phyloP scores from a whole-genome alignment of 2,888 invertebrate genomes.

The Boloria selene region DNA sequence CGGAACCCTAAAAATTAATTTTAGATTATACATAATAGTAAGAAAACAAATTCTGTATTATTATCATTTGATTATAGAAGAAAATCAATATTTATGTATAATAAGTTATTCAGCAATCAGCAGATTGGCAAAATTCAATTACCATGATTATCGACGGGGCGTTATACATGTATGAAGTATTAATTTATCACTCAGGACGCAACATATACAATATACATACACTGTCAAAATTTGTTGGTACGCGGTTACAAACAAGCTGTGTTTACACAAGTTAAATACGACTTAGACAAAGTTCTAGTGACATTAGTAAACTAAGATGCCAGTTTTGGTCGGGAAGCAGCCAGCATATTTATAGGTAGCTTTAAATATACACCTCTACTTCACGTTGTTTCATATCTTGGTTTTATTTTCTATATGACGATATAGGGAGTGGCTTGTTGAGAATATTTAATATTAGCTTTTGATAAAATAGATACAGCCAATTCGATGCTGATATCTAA shows the following conservation, averaged over 20 bases:
- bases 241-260: constrained; percentile 74
- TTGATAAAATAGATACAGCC: too few relatives aligned
- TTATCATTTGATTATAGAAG: too few relatives aligned
- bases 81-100: too few relatives aligned
- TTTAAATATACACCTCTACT: neutral
- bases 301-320: constrained; percentile 69
- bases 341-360: constrained; percentile 49
- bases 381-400: neutral
- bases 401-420: too few relatives aligned
- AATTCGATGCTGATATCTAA: too few relatives aligned
- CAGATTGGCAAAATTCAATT: constrained; percentile 2
- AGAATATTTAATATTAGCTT: too few relatives aligned
- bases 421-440: too few relatives aligned
- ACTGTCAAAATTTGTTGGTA: constrained; percentile 77
- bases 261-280: constrained; percentile 75
- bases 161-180: neutral
- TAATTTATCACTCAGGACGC: constrained; percentile 18
- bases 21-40: too few relatives aligned
- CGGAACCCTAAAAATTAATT: too few relatives aligned
- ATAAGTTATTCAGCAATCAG: neutral
- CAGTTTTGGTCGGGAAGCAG: constrained; percentile 63
- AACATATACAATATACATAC: constrained; percentile 54
- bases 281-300: constrained; percentile 71
- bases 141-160: neutral
- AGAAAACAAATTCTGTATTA: too few relatives aligned